Conservation (phyloP, 2,888 invertebrate species). For the Lasiommata megera region DNA sequence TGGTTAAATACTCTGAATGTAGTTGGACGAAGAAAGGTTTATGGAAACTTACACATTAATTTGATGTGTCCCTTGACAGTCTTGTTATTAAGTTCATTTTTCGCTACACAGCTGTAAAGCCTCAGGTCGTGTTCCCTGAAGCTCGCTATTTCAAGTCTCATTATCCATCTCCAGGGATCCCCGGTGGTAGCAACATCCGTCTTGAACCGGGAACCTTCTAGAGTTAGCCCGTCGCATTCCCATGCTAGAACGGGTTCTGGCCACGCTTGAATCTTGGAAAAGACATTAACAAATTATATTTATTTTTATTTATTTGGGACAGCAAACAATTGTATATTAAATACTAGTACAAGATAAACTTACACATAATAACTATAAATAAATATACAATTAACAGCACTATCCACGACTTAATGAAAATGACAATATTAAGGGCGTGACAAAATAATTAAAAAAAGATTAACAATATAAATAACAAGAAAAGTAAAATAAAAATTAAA, state of each 20-base stretch:
- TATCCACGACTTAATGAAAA: too few species aligned
- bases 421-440: too few species aligned
- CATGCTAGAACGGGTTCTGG: conserved; percentile 93
- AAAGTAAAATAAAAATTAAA: too few species aligned
- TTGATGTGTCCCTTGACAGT: conserved; percentile 85
- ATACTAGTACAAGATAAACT: too few species aligned
- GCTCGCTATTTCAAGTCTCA: conserved; percentile 88
- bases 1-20: background rate
- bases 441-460: too few species aligned
- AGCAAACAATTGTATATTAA: too few species aligned
- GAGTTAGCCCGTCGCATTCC: conserved; percentile 89
- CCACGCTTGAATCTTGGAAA: conserved; percentile 88
- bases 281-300: background rate
- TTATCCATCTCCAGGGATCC: conserved; percentile 84
- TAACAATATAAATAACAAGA: too few species aligned
- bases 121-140: conserved; percentile 86
- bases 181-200: conserved; percentile 58
- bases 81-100: conserved; percentile 90
- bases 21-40: too few species aligned
- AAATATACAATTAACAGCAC: too few species aligned
- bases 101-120: conserved; percentile 91
- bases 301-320: too few species aligned
- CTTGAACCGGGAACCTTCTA: conserved; percentile 80
- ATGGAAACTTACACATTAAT: conserved; percentile 53
- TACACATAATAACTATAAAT: too few species aligned